Evolutionary conservation across 2,888 invertebrate species (phyloP), one percentile per base, ranked within the genome.

Genomic region (Eupithecia abbreviata): DNA sequence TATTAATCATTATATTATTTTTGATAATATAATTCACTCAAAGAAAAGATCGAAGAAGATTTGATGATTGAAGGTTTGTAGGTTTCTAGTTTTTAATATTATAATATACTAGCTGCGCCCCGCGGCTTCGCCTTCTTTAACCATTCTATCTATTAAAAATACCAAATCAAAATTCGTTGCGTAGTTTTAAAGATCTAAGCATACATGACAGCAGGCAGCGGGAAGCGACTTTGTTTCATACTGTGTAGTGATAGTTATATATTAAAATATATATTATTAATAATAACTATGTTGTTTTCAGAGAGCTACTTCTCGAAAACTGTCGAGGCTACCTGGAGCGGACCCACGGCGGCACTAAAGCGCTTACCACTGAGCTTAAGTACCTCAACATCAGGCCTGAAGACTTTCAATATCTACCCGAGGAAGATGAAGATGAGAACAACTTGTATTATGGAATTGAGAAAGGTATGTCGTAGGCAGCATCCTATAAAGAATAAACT

Each of bases 331-430:
- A 95, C 83, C 92, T 93, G 91, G 92, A 92, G 79, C 89, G 92
- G 15, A 95, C 95, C 0, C 87, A 90, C 80, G 90, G 90, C 41
- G 96, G 96, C 72, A 97, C 96, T 41, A 95, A 96, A 66, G 96
- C 96, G 67, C 93, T 96, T 30, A 96, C 96, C 65, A 97, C 96
- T 0, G 97, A 97, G 87, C 92, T 97, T n/a, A 97, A 97, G 86
- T 97, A 96, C 87, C 92, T 97, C 3, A 97, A 97, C 85, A 96
- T 97, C 55, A 97, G 97, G 88, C 97, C 96, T 74, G 95, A 95
- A 30, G 95, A 96, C 80, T 97, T 96, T 86, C 96, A 96, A 82
- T 96, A 96, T 71, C 95, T 96, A 89, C 96, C 97, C 0, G 95
- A 95, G 55, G 96, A 96, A 2, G 94, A 95, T 1, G 96, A 96